Evolutionary conservation across 2,888 invertebrate genomes (phyloP).

Genomic region (Yponomeuta evonymella): DNA sequence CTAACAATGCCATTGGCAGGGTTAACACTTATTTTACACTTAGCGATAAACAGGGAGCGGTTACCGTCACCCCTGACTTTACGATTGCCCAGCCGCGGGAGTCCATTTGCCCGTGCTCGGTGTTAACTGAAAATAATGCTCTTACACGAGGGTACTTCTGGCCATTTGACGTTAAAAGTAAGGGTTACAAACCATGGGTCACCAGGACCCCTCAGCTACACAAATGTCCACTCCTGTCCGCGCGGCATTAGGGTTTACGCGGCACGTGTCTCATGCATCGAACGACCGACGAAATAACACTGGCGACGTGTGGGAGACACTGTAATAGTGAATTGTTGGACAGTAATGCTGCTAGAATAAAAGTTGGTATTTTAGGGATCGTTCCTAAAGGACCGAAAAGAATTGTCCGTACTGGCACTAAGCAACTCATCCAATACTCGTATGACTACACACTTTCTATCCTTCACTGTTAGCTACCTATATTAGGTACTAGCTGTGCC

Average conservation of each 20-base stretch:
- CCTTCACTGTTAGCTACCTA: too few species aligned
- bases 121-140: conserved; percentile 60
- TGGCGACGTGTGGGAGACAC: not conserved
- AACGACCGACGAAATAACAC: conserved; percentile 24
- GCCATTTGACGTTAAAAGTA: not conserved
- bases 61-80: conserved; percentile 23
- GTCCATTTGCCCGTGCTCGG: conserved; percentile 35
- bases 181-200: not conserved
- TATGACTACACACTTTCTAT: too few species aligned
- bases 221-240: conserved; percentile 40
- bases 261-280: conserved; percentile 44
- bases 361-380: not conserved
- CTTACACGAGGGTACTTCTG: not conserved
- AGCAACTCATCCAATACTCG: too few species aligned
- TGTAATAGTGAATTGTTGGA: not conserved
- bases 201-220: not conserved
- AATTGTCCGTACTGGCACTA: too few species aligned
- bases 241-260: conserved; percentile 56
- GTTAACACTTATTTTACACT: not conserved
- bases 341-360: not conserved
- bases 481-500: too few species aligned
- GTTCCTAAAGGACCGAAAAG: not conserved
- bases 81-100: conserved; percentile 38
- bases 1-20: not conserved
- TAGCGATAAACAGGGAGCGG: not conserved